Percentiles rank a stretch among this genome's conserved stretches.
phyloP scores from a whole-genome alignment of 2,113 vertebrate species.

The Poeciliopsis turrubarensis region DNA sequence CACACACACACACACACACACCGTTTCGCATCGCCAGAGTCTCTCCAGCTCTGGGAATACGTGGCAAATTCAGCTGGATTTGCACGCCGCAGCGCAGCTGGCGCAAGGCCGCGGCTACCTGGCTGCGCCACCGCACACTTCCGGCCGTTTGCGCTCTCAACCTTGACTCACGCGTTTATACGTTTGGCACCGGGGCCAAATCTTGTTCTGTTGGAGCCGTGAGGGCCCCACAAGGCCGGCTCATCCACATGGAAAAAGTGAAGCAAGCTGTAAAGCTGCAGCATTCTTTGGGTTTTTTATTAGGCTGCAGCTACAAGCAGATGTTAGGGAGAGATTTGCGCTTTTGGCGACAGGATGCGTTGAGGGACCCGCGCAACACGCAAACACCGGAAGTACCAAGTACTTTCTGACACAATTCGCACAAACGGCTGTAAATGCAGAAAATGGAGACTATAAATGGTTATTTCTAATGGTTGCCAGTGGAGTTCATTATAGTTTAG shows the following conservation, averaged over 20 bases:
- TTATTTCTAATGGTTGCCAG: too few species aligned
- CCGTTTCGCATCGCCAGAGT: constrained; percentile 69
- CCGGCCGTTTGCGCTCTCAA: background rate
- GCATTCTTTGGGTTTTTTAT: constrained; percentile 72
- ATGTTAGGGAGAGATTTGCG: constrained; percentile 52
- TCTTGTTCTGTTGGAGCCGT: background rate
- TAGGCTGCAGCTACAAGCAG: constrained; percentile 57
- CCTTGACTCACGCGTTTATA: constrained; percentile 23
- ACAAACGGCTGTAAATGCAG: too few species aligned
- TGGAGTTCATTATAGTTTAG: too few species aligned
- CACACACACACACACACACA: constrained; percentile 37
- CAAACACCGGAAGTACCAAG: background rate
- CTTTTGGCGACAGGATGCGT: constrained; percentile 19
- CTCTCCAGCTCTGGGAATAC: constrained; percentile 57
- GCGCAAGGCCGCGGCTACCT: constrained; percentile 24
- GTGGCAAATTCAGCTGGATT: constrained; percentile 67
- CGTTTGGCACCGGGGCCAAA: constrained; percentile 27
- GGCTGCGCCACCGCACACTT: background rate
- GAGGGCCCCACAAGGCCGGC: constrained; percentile 35
- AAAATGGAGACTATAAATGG: too few species aligned
- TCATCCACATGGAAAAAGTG: constrained; percentile 69
- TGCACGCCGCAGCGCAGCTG: constrained; percentile 30
- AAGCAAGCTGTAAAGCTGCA: constrained; percentile 58
- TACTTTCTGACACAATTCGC: too few species aligned
- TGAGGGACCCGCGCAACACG: background rate